Percentiles rank a stretch among this genome's conserved stretches.
Conservation (phyloP, 2,797 vertebrate genomes). For the Danio albolineatus region DNA sequence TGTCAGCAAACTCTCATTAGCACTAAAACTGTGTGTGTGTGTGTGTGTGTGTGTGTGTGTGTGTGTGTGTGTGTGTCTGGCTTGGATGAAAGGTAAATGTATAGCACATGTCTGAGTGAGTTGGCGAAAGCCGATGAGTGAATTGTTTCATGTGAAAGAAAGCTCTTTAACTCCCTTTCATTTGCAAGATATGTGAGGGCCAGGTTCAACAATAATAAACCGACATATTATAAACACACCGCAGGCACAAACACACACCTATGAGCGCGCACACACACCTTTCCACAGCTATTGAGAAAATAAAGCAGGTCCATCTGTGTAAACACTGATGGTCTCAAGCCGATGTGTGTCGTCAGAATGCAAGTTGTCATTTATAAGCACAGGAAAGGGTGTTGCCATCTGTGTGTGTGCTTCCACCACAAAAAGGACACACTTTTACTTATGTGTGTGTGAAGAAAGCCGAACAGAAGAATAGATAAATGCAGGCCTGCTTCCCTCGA, state of each 20-base stretch:
- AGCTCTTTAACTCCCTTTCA: constrained; percentile 69
- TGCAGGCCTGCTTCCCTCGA: constrained; percentile 19
- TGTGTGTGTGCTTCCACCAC: constrained; percentile 33
- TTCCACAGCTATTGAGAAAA: constrained; percentile 81
- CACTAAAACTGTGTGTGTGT: constrained; percentile 21
- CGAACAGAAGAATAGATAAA: constrained; percentile 14
- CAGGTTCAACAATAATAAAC: constrained; percentile 73
- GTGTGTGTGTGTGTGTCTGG: constrained; percentile 61
- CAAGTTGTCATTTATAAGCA: constrained; percentile 34
- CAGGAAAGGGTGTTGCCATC: constrained; percentile 46
- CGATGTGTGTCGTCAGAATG: constrained; percentile 40
- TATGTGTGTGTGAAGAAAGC: constrained; percentile 9
- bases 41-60: constrained; percentile 58
- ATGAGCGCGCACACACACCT: constrained; percentile 67
- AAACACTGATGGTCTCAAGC: constrained; percentile 73
- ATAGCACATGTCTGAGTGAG: constrained; percentile 69
- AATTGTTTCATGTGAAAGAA: constrained; percentile 71
- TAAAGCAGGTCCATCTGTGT: constrained; percentile 87
- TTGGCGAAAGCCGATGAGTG: constrained; percentile 73
- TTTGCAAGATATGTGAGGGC: constrained; percentile 74
- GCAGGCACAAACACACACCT: constrained; percentile 28
- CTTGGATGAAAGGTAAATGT: constrained; percentile 71
- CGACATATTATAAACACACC: constrained; percentile 62
- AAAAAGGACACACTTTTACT: constrained; percentile 8
- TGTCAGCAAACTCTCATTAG: constrained; percentile 54